Base-by-base conservation (phyloP, 2,888 invertebrate species). In the Drosophila acutilabella region DNA sequence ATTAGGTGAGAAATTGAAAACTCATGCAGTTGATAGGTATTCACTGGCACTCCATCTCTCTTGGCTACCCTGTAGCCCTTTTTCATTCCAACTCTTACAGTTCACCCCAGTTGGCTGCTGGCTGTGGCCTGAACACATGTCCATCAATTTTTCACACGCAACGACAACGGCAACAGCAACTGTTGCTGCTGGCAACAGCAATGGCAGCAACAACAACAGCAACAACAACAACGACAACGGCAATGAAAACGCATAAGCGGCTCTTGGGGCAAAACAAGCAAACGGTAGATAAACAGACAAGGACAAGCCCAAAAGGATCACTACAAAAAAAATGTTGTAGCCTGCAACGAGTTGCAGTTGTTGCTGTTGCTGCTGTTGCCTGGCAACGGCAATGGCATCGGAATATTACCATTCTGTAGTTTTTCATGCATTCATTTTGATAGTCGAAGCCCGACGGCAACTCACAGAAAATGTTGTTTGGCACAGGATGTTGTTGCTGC, bases 391-490 rank as follows among this genome's bases (percentile, higher is more conserved):
- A 71, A 67, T 81, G 79, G 72, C 75, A 84, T 84, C 82, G 73
- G 64, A 80, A 85, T 86, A 82, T 82, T 82, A 82, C 82, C 82
- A 82, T 85, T 85, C 45, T 53, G 83, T 70, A 85, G 86, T 88
- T 82, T 82, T 82, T 88, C 82, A 82, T 79, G 82, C 82, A 85
- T 82, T 88, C 85, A 85, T 85, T 88, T 73, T 73, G 69, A 85
- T 85, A 68, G 84, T 66, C 80, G 18, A 47, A 30, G 54, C 44
- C 80, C 62, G 56, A 33, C 74, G 70, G 80, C 83, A 61, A 60
- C 69, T 66, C 61, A 59, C 53, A 56, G 65, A 71, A 84, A 64
- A 88, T 82, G 81, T 78, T 67, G 79, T 66, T 54, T 45, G 64
- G 33, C 59, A 23, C 50, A 16, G 40, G 18, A 57, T 23, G 52